These are phyloP conservation scores for Entomobrya multifasciata DNA, from an alignment of 2,888 invertebrate species.

Conservation along the genomic window DNA sequence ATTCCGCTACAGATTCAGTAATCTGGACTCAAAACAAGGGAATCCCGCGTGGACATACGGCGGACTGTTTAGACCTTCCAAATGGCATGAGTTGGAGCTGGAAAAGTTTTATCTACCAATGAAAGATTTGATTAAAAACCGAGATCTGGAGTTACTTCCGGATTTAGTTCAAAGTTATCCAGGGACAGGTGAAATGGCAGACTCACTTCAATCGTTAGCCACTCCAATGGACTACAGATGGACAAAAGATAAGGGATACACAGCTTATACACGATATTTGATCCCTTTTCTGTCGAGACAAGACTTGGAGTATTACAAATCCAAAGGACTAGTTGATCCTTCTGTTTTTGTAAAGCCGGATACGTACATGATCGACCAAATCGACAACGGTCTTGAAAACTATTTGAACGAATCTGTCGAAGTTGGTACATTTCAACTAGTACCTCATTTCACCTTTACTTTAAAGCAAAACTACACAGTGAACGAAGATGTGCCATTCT, in stretches of 20 bases:
- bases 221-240: conserved; percentile 32
- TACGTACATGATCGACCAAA: background rate
- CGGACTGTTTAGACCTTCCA: background rate
- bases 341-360: background rate
- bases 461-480: background rate
- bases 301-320: conserved; percentile 23
- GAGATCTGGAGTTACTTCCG: background rate
- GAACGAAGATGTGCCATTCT: background rate
- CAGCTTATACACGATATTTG: conserved; percentile 3
- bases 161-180: conserved; percentile 30
- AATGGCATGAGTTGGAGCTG: conserved; percentile 1
- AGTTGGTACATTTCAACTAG: too few species aligned
- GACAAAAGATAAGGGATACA: conserved; percentile 1
- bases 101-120: background rate
- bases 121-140: background rate
- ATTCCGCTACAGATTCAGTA: background rate
- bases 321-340: background rate
- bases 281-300: background rate
- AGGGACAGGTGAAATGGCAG: conserved; percentile 3
- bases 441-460: too few species aligned
- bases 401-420: background rate
- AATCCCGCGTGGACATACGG: conserved; percentile 19
- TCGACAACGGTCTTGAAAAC: background rate
- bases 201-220: background rate
- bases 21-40: background rate